phyloP scores from a whole-genome alignment of 1,140 invertebrate genomes.

The Yoshiicerus persimilis region DNA sequence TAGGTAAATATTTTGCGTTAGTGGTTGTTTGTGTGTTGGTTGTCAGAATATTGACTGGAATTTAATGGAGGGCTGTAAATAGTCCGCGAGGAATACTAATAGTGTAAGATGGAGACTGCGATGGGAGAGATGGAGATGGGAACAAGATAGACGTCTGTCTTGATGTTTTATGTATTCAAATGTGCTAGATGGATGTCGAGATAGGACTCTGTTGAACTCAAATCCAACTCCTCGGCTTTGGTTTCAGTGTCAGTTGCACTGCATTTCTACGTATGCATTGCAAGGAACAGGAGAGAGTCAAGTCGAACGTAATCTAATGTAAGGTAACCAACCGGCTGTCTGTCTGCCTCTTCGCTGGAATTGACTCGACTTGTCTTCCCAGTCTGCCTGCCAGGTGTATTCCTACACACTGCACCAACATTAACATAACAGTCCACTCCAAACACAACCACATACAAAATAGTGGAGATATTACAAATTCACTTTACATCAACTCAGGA shows the following conservation, averaged over 20 bases:
- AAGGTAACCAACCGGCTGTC: background rate
- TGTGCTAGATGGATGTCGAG: slow-evolving; percentile 21
- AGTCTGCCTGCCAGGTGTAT: slow-evolving; percentile 8
- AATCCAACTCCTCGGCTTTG: slow-evolving; percentile 12
- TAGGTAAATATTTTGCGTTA: slow-evolving; percentile 12
- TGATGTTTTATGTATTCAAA: slow-evolving; percentile 18
- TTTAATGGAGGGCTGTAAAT: background rate
- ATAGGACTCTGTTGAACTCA: background rate
- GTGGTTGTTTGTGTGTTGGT: background rate
- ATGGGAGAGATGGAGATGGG: slow-evolving; percentile 18
- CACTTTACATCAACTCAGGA: background rate
- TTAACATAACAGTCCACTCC: background rate
- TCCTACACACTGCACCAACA: background rate
- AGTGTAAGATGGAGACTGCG: slow-evolving; percentile 2
- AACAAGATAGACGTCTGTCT: slow-evolving; percentile 19
- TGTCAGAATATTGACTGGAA: background rate
- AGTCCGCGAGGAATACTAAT: background rate
- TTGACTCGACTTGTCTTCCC: background rate
- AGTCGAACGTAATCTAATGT: background rate
- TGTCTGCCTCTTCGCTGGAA: slow-evolving; percentile 3
- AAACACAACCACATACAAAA: background rate
- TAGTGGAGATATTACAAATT: background rate
- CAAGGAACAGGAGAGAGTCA: background rate
- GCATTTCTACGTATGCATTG: background rate
- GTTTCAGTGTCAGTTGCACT: slow-evolving; percentile 15